Base-by-base conservation (phyloP, 2,797 vertebrate genomes). In the Microhierax caerulescens region DNA sequence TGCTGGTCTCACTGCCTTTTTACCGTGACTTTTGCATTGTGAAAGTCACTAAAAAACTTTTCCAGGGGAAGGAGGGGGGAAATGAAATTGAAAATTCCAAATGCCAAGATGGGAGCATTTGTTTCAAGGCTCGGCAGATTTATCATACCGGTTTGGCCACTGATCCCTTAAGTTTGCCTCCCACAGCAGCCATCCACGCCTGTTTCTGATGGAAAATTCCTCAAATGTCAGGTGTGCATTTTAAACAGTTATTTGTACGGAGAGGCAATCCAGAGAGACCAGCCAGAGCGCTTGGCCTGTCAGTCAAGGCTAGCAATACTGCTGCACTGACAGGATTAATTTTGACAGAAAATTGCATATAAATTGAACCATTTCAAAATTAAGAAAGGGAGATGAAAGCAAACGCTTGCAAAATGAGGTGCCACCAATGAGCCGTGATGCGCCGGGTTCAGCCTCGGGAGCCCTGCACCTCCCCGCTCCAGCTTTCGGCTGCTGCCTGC, bases 301-400 rank as follows among this genome's bases (percentile, higher is more conserved):
- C 91, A 96, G 32, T 94, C 93, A 85, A 45, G 48, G 54, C 39
- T 67, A 0, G 0, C 12, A 5, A 12, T 3, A 25, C 92, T 0
- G 2, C 74, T 20, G 10, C 59, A 9, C 76, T 9, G 34, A 32
- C 84, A 59, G 80, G 41, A 85, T 73, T 85, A 10, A 19, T 75
- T 96, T 82, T 80, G 91, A 91, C 77, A 96, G 90, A 78, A 93
- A 92, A 93, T 73, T 81, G 91, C 85, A 67, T 76, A 50, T 60
- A 83, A 95, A 94, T 95, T 8, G 91, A 85, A 85, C 73, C 0
- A 82, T 72, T 95, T 90, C 47, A 78, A 77, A 94, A 94, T 94
- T 88, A 92, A 74, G 56, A 60, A 67, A 72, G 47, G 47, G 64
- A 82, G 70, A 57, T 63, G 61, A 94, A 94, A 77, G 69, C 45